These are phyloP conservation scores for Spheniscus mendiculus DNA, from an alignment of 2,113 vertebrate species.

Conservation along the genomic window DNA sequence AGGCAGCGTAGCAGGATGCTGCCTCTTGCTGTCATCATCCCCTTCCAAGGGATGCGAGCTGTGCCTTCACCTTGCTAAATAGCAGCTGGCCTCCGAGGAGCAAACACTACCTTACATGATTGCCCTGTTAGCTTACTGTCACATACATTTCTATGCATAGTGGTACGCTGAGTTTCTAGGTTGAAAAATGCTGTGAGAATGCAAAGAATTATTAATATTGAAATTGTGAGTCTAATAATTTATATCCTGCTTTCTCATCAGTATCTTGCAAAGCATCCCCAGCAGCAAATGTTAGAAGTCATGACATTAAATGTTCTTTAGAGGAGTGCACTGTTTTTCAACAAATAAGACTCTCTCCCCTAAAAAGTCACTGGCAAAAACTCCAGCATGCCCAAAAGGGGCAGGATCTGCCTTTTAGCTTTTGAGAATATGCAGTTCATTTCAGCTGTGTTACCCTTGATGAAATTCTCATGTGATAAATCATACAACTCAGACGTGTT, in stretches of 20 bases:
- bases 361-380: not conserved
- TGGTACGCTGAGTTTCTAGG: not conserved
- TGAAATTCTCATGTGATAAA: conserved; percentile 60
- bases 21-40: not conserved
- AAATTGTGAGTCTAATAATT: conserved; percentile 4
- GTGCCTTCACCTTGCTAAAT: not conserved
- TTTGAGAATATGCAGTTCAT: not conserved
- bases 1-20: not conserved
- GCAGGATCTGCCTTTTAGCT: not conserved
- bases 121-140: not conserved
- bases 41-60: not conserved
- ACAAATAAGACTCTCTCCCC: not conserved
- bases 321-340: not conserved
- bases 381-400: not conserved
- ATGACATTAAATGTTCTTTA: conserved; percentile 13
- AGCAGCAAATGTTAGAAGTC: conserved; percentile 44
- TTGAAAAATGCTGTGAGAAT: not conserved
- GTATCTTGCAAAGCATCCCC: not conserved
- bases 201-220: not conserved
- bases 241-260: not conserved
- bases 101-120: not conserved
- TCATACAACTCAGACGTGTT: conserved; percentile 51
- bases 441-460: not conserved
- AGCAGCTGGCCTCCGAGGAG: not conserved
- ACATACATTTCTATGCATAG: not conserved